phyloP scores from a whole-genome alignment of 2,797 vertebrate species.

The Coendou prehensilis region DNA sequence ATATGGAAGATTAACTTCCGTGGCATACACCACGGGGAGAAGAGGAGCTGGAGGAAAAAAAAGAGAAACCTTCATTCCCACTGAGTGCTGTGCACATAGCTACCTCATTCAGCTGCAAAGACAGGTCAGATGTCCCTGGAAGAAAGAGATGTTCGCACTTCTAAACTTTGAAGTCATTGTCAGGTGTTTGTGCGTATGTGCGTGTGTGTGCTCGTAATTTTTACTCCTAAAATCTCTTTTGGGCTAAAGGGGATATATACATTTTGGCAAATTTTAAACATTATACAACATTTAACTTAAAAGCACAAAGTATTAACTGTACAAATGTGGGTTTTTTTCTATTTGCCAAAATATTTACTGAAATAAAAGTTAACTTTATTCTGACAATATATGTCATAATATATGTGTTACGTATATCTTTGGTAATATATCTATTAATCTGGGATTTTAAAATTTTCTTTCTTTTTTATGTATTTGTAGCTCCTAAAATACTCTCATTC shows the following conservation, averaged over 20 bases:
- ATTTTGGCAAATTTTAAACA: neutral
- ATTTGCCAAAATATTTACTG: neutral
- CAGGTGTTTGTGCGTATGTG: neutral
- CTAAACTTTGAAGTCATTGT: neutral
- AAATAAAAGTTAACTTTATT: slow-evolving; percentile 39
- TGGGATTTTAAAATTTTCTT: neutral
- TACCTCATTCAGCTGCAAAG: neutral
- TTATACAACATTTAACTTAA: neutral
- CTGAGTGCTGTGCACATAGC: neutral
- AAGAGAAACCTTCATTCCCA: neutral
- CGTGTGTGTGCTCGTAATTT: neutral
- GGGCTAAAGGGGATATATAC: neutral
- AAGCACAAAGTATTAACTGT: neutral
- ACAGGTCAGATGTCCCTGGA: neutral
- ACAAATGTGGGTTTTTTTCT: neutral
- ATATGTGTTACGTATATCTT: neutral
- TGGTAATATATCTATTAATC: neutral
- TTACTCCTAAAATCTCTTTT: neutral
- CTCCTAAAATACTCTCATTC: neutral
- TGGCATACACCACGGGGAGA: neutral
- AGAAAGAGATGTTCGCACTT: neutral
- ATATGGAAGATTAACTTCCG: slow-evolving; percentile 35
- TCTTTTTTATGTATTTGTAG: neutral
- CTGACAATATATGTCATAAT: neutral
- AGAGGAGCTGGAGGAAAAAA: neutral